Evolutionary conservation across 2,888 invertebrate species (phyloP), one percentile per base, ranked within the genome.

Genomic region (Cecidostiba fungosa): DNA sequence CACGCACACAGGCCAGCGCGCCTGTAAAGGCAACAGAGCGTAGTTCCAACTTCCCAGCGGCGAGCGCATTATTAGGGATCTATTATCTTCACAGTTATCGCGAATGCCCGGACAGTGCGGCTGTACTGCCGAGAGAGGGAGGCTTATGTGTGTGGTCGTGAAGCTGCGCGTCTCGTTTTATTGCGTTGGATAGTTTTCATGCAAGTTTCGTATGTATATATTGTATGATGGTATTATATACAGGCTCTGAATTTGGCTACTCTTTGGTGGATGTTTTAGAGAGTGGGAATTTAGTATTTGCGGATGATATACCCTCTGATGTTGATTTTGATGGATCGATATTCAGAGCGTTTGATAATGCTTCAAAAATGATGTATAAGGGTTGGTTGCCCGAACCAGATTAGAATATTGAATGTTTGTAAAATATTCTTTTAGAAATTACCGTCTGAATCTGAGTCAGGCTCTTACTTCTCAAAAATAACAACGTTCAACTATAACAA

Each of bases 41-140:
- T 93, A 91, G 89, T 93, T 93, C 93, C 93, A 93, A 92, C 91
- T 92, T 91, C 88, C 91, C 91, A 72, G 70, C 43, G 90, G 89
- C 89, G 89, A 89, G 90, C 88, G 89, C 89, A 89, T 90, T 90
- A 91, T 90, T 90, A 89, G 88, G 89, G 87, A 88, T 80, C 89
- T 88, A 89, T 90, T 91, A 89, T 89, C 87, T 88, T 81, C 62
- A 59, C 84, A 82, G 85, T 87, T 88, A 88, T 88, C 87, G 84
- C 85, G 85, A 72, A 74, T 59, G 59, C 74, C 32, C 66, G 69
- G 59, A 32, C 66, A 19, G 19, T n/a, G n/a, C n/a, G 5, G 32
- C 36, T 54, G 59, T 54, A 54, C 66, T 14, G 43, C 72, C 43
- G 39, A 47, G 39, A 26, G 62, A 66, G 39, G 78, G 43, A 74